These are phyloP conservation scores for Cosmopolites sordidus DNA, from an alignment of 2,888 invertebrate species.

Conservation along the genomic window DNA sequence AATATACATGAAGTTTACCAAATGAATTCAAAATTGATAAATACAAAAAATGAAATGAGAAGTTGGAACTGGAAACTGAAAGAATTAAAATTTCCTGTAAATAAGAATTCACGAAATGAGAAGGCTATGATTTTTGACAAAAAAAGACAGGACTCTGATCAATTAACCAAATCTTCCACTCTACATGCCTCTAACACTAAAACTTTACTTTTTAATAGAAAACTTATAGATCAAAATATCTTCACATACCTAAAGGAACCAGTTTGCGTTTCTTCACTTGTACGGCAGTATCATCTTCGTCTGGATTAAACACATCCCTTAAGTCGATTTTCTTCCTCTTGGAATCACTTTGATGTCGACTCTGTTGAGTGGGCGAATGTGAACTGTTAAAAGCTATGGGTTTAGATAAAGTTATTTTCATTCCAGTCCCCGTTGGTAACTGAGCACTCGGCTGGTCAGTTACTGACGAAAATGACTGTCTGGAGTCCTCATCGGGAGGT, in stretches of 20 bases:
- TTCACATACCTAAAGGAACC: slow-evolving; percentile 68
- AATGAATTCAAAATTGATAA: neutral
- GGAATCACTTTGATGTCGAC: slow-evolving; percentile 35
- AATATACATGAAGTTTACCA: too few relatives aligned
- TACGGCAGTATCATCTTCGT: slow-evolving; percentile 63
- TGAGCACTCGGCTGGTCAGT: slow-evolving; percentile 41
- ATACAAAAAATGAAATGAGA: too few relatives aligned
- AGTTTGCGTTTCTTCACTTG: slow-evolving; percentile 70
- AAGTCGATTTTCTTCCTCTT: slow-evolving; percentile 73
- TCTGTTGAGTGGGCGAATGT: slow-evolving; percentile 44
- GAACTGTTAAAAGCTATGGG: slow-evolving; percentile 40
- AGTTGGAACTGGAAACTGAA: too few relatives aligned
- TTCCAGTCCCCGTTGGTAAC: slow-evolving; percentile 41
- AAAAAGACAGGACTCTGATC: too few relatives aligned
- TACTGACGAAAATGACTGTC: slow-evolving; percentile 48
- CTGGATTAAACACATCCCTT: slow-evolving; percentile 81
- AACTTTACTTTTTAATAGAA: too few relatives aligned
- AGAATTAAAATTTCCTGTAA: too few relatives aligned
- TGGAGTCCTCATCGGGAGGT: slow-evolving; percentile 49
- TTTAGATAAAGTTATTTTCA: slow-evolving; percentile 48
- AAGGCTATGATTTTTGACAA: too few relatives aligned
- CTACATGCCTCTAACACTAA: too few relatives aligned
- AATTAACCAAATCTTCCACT: too few relatives aligned
- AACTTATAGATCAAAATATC: too few relatives aligned
- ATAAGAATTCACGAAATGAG: too few relatives aligned